Evolutionary conservation across 1,140 invertebrate species (phyloP).

Genomic region (Procambarus virginalis): DNA sequence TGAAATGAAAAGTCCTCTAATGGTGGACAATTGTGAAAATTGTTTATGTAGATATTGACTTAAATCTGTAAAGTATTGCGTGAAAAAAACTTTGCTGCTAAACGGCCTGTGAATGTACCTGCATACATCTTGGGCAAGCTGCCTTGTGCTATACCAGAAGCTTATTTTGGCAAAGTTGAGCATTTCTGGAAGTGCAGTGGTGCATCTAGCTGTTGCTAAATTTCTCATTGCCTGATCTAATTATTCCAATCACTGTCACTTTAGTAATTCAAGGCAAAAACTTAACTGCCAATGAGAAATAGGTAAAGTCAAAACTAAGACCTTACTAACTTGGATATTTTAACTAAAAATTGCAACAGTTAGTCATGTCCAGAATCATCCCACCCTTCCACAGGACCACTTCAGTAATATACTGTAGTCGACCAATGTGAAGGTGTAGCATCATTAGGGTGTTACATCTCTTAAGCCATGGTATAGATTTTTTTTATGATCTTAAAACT

Average conservation of each 20-base stretch:
- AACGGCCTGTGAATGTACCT: constrained; percentile 11
- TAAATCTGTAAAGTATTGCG: not conserved
- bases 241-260: not conserved
- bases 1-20: not conserved
- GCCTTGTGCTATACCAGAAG: not conserved
- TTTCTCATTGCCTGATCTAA: not conserved
- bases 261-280: not conserved
- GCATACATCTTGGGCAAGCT: not conserved
- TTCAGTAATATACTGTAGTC: not conserved
- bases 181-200: not conserved
- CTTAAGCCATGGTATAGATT: not conserved
- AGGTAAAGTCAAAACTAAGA: too few species aligned
- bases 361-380: not conserved
- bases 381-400: not conserved
- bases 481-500: not conserved
- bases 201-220: not conserved
- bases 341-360: not conserved
- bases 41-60: constrained; percentile 19
- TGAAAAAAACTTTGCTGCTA: constrained; percentile 12
- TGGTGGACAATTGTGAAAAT: constrained; percentile 8
- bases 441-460: not conserved
- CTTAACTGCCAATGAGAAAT: too few species aligned
- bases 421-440: not conserved
- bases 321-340: not conserved
- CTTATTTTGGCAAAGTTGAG: not conserved